Conservation (phyloP, 1,140 invertebrate genomes). For the Pygmarrhopalites habei region DNA sequence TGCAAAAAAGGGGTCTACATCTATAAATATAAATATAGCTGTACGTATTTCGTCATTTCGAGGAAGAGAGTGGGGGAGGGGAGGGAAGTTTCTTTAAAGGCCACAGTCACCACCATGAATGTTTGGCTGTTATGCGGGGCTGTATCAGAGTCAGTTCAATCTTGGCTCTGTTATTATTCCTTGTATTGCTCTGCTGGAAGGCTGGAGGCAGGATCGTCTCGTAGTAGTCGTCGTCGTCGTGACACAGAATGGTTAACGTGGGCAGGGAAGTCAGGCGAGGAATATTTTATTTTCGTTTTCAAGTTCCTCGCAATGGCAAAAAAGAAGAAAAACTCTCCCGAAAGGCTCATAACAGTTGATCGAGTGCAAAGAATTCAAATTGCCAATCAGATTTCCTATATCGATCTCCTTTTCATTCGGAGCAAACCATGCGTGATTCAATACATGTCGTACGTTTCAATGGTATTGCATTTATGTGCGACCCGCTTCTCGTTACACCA, state of each 20-base stretch:
- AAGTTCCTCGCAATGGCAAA: background rate
- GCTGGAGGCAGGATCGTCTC: no score
- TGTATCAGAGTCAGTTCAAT: constrained; percentile 4
- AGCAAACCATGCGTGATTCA: constrained; percentile 14
- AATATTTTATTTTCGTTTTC: constrained; percentile 28
- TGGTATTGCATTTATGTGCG: constrained; percentile 11
- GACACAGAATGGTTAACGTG: no score
- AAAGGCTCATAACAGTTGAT: constrained; percentile 38
- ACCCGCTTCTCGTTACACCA: constrained; percentile 1
- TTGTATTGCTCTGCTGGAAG: background rate
- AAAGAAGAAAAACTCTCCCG: constrained; percentile 30
- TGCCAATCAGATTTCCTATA: constrained; percentile 38
- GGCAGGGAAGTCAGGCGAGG: background rate
- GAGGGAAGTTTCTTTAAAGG: background rate
- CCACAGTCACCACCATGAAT: background rate
- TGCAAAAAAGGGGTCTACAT: no score
- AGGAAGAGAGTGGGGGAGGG: no score
- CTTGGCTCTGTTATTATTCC: constrained; percentile 6
- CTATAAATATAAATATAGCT: no score
- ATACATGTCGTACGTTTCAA: constrained; percentile 16
- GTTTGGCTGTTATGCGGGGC: no score
- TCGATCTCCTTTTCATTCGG: constrained; percentile 26
- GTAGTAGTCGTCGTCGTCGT: no score
- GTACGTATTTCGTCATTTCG: no score
- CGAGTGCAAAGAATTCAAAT: constrained; percentile 40